Evolutionary conservation across 2,888 invertebrate species (phyloP).

Genomic region (Sesia bembeciformis): DNA sequence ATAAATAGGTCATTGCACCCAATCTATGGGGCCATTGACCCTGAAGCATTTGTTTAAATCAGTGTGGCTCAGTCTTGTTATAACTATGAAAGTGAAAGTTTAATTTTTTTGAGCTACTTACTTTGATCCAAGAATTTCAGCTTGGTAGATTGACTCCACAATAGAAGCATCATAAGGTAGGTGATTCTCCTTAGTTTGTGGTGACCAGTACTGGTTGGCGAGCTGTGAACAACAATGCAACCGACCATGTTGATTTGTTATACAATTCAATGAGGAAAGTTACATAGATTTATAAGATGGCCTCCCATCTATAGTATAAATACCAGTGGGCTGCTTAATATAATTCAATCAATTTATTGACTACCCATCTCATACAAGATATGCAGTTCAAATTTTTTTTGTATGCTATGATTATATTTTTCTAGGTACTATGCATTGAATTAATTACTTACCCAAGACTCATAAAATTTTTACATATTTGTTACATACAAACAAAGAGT

Average conservation of each 20-base stretch:
- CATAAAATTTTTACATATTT: too few relatives aligned
- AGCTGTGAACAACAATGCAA: conserved; percentile 73
- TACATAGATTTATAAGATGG: conserved; percentile 57
- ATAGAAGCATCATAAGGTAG: conserved; percentile 83
- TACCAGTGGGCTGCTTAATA: conserved; percentile 50
- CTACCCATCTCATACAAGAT: too few relatives aligned
- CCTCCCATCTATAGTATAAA: conserved; percentile 21
- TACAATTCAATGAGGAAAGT: conserved; percentile 56
- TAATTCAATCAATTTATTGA: not conserved
- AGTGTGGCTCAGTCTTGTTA: conserved; percentile 36
- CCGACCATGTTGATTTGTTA: conserved; percentile 52
- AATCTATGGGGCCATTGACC: conserved; percentile 59
- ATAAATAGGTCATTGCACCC: conserved; percentile 52
- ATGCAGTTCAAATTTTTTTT: too few relatives aligned
- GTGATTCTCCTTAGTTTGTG: conserved; percentile 83
- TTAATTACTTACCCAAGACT: too few relatives aligned
- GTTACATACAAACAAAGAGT: too few relatives aligned
- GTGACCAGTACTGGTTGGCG: conserved; percentile 94
- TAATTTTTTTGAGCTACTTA: conserved; percentile 47
- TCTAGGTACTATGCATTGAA: too few relatives aligned
- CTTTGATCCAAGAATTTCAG: conserved; percentile 90
- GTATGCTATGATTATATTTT: too few relatives aligned
- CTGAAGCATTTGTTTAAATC: conserved; percentile 48
- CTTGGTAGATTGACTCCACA: conserved; percentile 90
- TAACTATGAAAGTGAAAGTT: conserved; percentile 26